These are phyloP conservation scores for Achatina immaculata DNA, from an alignment of 1,140 invertebrate species.

Conservation along the genomic window DNA sequence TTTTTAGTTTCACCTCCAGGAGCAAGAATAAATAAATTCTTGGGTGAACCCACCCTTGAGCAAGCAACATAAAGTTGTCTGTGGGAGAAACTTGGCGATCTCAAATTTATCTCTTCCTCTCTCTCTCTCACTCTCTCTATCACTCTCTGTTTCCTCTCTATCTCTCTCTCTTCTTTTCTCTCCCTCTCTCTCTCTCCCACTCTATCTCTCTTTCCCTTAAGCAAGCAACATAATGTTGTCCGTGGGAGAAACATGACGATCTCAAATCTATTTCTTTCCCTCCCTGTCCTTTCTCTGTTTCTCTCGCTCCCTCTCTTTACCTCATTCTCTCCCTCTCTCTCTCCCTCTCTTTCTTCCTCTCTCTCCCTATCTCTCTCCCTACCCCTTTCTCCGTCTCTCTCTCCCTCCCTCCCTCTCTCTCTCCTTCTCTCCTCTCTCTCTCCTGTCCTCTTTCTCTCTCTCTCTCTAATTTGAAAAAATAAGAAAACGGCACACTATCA, in stretches of 20 bases:
- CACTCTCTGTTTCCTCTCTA: neutral
- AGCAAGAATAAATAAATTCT: too few relatives aligned
- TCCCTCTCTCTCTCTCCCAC: neutral
- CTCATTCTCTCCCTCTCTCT: slow-evolving; percentile 18
- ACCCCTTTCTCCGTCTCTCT: neutral
- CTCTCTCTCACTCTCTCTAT: neutral
- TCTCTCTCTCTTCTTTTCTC: neutral
- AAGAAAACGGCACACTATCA: too few relatives aligned
- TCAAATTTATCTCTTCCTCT: neutral
- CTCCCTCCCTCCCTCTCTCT: slow-evolving; percentile 4
- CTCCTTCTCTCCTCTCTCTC: neutral
- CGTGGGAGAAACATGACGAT: too few relatives aligned
- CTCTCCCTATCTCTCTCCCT: slow-evolving; percentile 21
- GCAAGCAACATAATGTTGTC: too few relatives aligned
- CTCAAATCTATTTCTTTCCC: neutral
- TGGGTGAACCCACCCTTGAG: too few relatives aligned
- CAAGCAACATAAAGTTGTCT: too few relatives aligned
- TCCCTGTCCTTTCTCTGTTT: slow-evolving; percentile 26
- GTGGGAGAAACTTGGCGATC: too few relatives aligned
- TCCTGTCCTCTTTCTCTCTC: neutral
- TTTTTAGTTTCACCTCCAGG: too few relatives aligned
- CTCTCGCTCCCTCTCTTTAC: neutral
- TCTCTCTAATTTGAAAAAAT: too few relatives aligned
- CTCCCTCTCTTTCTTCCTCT: slow-evolving; percentile 23
- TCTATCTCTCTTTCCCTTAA: neutral